Conservation (phyloP, 1,140 invertebrate genomes). For the Apocrypta bakeri region DNA sequence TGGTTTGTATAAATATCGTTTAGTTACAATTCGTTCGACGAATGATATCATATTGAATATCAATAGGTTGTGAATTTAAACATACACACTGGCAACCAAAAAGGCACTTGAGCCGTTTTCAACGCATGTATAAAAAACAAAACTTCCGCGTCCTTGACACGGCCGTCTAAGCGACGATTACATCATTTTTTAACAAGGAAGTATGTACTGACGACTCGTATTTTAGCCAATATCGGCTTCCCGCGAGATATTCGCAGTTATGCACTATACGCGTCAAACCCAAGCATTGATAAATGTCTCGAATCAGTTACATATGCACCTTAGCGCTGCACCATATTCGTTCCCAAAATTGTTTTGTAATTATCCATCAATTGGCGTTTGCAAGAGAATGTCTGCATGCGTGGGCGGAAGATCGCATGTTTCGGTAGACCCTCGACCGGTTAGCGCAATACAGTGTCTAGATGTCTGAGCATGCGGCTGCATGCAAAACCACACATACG, state of each 20-base stretch:
- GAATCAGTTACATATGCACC: too few relatives aligned
- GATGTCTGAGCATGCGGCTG: slow-evolving; percentile 34
- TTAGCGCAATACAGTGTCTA: background rate
- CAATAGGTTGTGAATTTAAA: too few relatives aligned
- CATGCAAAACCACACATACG: slow-evolving; percentile 46
- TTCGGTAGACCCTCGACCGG: slow-evolving; percentile 10
- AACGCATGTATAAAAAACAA: background rate
- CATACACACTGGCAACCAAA: too few relatives aligned
- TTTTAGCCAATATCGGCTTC: background rate
- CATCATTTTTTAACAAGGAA: background rate
- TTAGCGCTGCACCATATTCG: slow-evolving; percentile 52
- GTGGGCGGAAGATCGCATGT: slow-evolving; percentile 65
- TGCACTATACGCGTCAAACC: background rate
- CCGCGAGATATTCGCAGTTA: background rate
- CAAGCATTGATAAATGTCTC: too few relatives aligned
- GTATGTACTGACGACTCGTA: background rate
- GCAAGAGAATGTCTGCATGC: slow-evolving; percentile 25
- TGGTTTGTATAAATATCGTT: too few relatives aligned
- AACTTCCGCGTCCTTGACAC: slow-evolving; percentile 35
- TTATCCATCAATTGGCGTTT: slow-evolving; percentile 61
- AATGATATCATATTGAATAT: too few relatives aligned
- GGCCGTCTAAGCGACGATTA: background rate
- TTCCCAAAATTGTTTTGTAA: slow-evolving; percentile 63
- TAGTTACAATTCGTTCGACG: too few relatives aligned
- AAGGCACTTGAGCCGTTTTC: background rate